Evolutionary conservation across 2,797 vertebrate genomes (phyloP).

Genomic region (Leptatherina wallacei): DNA sequence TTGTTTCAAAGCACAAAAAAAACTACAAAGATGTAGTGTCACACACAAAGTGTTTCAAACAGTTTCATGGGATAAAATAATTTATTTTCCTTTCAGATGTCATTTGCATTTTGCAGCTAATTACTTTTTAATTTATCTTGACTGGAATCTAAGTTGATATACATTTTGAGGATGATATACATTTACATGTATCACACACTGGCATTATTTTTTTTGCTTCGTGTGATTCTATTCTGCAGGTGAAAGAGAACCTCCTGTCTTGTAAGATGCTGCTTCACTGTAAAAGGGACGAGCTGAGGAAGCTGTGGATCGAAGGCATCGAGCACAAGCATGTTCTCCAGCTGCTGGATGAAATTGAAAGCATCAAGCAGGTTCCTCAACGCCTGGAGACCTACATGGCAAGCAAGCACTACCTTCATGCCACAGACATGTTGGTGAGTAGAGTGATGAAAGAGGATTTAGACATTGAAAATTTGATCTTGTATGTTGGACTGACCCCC

Average conservation of each 20-base stretch:
- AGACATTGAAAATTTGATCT: not conserved
- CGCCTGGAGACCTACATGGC: conserved; percentile 93
- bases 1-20: no score
- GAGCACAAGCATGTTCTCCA: conserved; percentile 98
- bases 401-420: conserved; percentile 95
- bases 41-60: no score
- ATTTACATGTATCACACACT: not conserved
- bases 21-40: no score
- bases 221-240: conserved; percentile 76
- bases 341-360: conserved; percentile 97
- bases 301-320: conserved; percentile 98
- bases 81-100: no score
- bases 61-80: no score
- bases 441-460: not conserved
- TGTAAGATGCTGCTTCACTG: conserved; percentile 99
- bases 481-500: not conserved
- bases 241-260: conserved; percentile 96
- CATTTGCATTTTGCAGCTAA: no score
- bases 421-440: conserved; percentile 97
- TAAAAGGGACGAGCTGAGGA: conserved; percentile 95
- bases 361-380: conserved; percentile 97
- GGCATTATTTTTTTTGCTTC: not conserved
- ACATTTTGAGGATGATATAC: not conserved
- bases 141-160: not conserved
- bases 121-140: not conserved